These are phyloP conservation scores for Oxytorus armatus DNA, from an alignment of 2,888 invertebrate species.

Conservation along the genomic window DNA sequence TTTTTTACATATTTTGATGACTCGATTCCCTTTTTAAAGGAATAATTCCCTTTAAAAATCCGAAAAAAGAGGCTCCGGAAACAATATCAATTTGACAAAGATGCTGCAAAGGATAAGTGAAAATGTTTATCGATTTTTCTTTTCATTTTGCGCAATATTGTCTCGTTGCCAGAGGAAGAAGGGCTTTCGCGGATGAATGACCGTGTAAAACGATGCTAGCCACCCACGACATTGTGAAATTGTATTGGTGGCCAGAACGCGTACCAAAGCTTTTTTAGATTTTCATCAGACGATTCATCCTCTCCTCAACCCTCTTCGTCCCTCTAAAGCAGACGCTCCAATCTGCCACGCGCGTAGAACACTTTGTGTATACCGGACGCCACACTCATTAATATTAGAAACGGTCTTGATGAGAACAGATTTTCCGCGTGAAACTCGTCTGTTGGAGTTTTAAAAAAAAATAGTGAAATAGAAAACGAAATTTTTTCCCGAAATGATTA, in stretches of 20 bases:
- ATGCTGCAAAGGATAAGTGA: too few species aligned
- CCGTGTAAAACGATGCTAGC: slow-evolving; percentile 35
- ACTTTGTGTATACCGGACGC: slow-evolving; percentile 23
- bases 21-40: too few species aligned
- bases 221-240: slow-evolving; percentile 31
- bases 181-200: slow-evolving; percentile 58
- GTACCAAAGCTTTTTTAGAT: slow-evolving; percentile 53
- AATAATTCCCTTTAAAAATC: too few species aligned
- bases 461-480: too few species aligned
- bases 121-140: slow-evolving; percentile 16
- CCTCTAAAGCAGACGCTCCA: slow-evolving; percentile 40
- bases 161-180: slow-evolving; percentile 45
- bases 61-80: too few species aligned
- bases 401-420: slow-evolving; percentile 56
- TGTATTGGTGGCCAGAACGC: slow-evolving; percentile 39
- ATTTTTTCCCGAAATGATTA: too few species aligned
- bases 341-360: slow-evolving; percentile 16
- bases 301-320: not conserved
- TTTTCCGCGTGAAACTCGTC: slow-evolving; percentile 16
- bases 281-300: slow-evolving; percentile 45
- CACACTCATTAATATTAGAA: slow-evolving; percentile 59
- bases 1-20: too few species aligned
- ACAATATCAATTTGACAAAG: too few species aligned
- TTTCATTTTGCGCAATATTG: slow-evolving; percentile 15
- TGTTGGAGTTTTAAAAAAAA: slow-evolving; percentile 1